A percentile compares a stretch with the other conserved stretches of the same genome.
These are phyloP conservation scores for Callyntrura sp. DNA, from an alignment of 2,888 invertebrate genomes.

Conservation along the genomic window DNA sequence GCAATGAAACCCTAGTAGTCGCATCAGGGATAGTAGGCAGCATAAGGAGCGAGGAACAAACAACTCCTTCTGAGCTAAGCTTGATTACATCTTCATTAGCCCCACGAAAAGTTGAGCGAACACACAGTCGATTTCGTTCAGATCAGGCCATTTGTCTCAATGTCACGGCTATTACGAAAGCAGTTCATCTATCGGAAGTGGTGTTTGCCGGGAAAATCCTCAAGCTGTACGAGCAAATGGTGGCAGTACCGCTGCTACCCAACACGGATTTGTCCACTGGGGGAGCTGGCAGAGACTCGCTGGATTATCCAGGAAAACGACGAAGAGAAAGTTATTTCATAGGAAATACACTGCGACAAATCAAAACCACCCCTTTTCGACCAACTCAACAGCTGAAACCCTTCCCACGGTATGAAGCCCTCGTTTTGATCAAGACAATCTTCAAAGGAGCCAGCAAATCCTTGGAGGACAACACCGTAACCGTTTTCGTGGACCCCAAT, in stretches of 20 bases:
- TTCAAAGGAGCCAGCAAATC: constrained; percentile 77
- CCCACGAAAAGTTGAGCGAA: constrained; percentile 58
- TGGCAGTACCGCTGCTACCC: not conserved
- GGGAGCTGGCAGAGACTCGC: too few species aligned
- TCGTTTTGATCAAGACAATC: constrained; percentile 79
- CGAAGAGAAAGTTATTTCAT: constrained; percentile 72
- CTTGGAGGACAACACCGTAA: constrained; percentile 75
- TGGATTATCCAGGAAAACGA: constrained; percentile 71
- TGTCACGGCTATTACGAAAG: constrained; percentile 74
- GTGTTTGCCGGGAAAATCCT: constrained; percentile 82
- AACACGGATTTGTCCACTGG: constrained; percentile 5
- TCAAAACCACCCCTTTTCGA: constrained; percentile 17
- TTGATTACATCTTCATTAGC: constrained; percentile 44
- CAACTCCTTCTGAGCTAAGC: not conserved
- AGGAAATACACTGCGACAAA: constrained; percentile 20
- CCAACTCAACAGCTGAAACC: constrained; percentile 55
- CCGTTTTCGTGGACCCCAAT: constrained; percentile 71
- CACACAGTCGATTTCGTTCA: constrained; percentile 49
- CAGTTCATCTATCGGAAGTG: constrained; percentile 77
- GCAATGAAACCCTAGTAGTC: constrained; percentile 21
- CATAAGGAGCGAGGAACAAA: not conserved
- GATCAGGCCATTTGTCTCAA: constrained; percentile 78
- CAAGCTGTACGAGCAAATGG: constrained; percentile 71
- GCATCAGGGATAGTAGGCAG: not conserved
- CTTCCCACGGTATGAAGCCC: constrained; percentile 67